Base-by-base conservation (phyloP, 2,888 invertebrate genomes). In the Parelbella ahira region DNA sequence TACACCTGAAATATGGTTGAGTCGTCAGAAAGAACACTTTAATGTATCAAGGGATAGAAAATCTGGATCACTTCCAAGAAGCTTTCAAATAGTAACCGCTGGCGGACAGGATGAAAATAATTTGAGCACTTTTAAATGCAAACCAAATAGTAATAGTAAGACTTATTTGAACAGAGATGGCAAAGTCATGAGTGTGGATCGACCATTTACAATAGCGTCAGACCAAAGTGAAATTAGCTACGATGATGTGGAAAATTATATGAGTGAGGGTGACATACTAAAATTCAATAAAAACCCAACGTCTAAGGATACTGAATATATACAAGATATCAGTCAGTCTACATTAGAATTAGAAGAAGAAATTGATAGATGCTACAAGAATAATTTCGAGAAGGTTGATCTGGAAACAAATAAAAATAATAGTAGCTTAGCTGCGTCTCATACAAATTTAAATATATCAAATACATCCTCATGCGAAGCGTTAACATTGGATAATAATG, bases 61-160 rank as follows among this genome's bases (percentile, higher is more conserved):
- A 68, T 92, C 93, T 6, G 94, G 94, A 10, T 94, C 94, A 0
- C 69, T 94, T 38, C 94, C 94, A 0, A 88, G 94, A 54, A 94
- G 94, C 58, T 94, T 94, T 57, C 94, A 94, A 73, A 88, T 91
- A 13, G 80, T 88, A 25, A 87, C 90, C n/a, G n/a, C n/a, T 1
- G 89, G 88, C 54, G 88, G 84, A 37, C 88, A 81, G 51, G 88
- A 89, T 21, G 87, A 88, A 12, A 73, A 58, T 30, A 76, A 75
- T 48, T 63, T 73, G 39, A 80, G 63, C 32, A 70, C 78, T 7
- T 78, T 79, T 63, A 82, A 82, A 77, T 79, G 70, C 66, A 79
- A 81, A 67, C 76, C 81, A 45, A 78, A 76, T 60, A 64, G 74
- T 47, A 86, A 74, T 45, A 83, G 77, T 42, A 88, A 88, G 56